These are phyloP conservation scores for Metallyticus violacea DNA, from an alignment of 2,888 invertebrate species.

Conservation along the genomic window DNA sequence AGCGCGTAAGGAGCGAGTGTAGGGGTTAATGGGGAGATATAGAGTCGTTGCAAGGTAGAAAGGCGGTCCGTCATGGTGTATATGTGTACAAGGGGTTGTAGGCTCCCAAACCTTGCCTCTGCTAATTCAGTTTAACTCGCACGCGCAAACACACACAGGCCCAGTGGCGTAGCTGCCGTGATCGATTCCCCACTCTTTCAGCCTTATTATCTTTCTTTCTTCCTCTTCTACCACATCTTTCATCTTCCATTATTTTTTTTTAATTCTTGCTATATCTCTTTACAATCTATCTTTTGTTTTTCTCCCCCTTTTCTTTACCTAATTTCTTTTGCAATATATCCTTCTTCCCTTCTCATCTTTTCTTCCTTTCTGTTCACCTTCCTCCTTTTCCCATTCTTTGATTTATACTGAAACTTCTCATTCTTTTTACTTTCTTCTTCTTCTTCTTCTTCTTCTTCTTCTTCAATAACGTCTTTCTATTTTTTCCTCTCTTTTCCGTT, in stretches of 20 bases:
- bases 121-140: conserved; percentile 19
- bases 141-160: not conserved
- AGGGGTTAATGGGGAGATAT: conserved; percentile 15
- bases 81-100: not conserved
- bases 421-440: no score
- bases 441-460: no score
- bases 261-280: not conserved
- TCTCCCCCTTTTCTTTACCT: not conserved
- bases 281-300: not conserved
- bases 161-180: not conserved
- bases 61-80: not conserved
- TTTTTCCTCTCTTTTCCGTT: no score
- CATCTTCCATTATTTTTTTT: not conserved
- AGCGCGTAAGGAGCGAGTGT: conserved; percentile 12
- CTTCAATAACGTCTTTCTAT: no score
- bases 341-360: no score
- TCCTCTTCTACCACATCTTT: not conserved
- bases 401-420: no score
- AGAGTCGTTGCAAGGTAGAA: conserved; percentile 9
- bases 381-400: no score
- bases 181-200: not conserved
- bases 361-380: no score
- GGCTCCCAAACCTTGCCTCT: not conserved
- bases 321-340: no score
- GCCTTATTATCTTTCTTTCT: not conserved